phyloP scores from a whole-genome alignment of 2,888 invertebrate species.

The Xanthia icteritia region DNA sequence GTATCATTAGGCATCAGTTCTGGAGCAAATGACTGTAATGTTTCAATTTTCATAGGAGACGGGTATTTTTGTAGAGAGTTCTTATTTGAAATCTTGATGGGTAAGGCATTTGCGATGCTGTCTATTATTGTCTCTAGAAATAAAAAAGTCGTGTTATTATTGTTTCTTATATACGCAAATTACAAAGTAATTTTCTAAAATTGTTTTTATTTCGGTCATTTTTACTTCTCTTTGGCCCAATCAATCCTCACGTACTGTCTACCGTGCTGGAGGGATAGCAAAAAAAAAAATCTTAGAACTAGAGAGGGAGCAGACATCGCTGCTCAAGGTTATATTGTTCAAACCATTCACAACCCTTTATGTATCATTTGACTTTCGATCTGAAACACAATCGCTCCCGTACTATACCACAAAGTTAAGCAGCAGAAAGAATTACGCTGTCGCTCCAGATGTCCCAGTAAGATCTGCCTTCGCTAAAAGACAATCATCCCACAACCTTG shows the following conservation, averaged over 20 bases:
- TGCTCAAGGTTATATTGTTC: neutral
- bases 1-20: constrained; percentile 80
- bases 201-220: neutral
- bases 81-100: constrained; percentile 77
- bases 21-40: constrained; percentile 79
- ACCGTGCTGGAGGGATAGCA: neutral
- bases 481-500: neutral
- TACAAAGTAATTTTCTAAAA: neutral
- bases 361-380: neutral
- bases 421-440: neutral
- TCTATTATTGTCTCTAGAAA: constrained; percentile 83
- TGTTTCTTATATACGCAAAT: neutral
- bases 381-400: neutral
- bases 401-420: neutral
- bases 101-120: constrained; percentile 83
- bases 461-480: neutral
- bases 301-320: neutral
- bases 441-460: neutral
- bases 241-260: neutral
- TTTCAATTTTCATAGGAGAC: constrained; percentile 80
- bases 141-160: neutral
- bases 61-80: constrained; percentile 74
- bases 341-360: neutral
- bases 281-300: neutral
- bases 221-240: neutral